Conservation (phyloP, 1,140 invertebrate genomes). For the Drosophila sp. region DNA sequence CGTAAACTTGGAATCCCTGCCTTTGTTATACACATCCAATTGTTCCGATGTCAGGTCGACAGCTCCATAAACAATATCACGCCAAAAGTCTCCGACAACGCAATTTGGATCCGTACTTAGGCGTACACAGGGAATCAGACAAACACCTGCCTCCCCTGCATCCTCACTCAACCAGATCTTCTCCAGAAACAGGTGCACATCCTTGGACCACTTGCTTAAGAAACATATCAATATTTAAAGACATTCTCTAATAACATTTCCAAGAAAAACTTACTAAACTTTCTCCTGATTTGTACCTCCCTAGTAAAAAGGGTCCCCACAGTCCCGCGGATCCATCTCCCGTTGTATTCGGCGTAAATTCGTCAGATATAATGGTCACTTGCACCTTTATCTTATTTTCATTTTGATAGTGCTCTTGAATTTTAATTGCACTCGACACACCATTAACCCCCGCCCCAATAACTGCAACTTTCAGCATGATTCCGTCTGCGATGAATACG, state of each 20-base stretch:
- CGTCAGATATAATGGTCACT: conserved; percentile 88
- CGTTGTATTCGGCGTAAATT: conserved; percentile 90
- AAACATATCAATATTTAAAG: neutral
- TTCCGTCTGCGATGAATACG: conserved; percentile 26
- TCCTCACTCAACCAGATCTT: conserved; percentile 87
- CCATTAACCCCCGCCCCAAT: conserved; percentile 84
- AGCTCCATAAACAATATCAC: conserved; percentile 87
- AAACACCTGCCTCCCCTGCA: conserved; percentile 86
- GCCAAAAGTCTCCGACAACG: conserved; percentile 85
- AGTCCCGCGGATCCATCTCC: conserved; percentile 91
- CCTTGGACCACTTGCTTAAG: conserved; percentile 87
- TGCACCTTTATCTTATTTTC: conserved; percentile 49
- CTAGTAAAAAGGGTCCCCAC: conserved; percentile 89
- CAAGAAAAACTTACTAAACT: conserved; percentile 85
- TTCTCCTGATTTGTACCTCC: conserved; percentile 86
- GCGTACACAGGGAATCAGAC: conserved; percentile 86
- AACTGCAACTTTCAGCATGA: conserved; percentile 71
- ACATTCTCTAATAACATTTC: neutral
- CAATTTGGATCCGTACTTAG: conserved; percentile 81
- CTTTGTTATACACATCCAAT: conserved; percentile 85
- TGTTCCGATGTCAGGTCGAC: conserved; percentile 84
- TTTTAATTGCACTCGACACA: conserved; percentile 80
- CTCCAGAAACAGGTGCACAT: conserved; percentile 87
- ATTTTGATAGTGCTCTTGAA: conserved; percentile 67
- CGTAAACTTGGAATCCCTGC: conserved; percentile 85